Evolutionary conservation across 2,888 invertebrate genomes (phyloP), one percentile per base, ranked within the genome.

Genomic region (Rugalucina vietnamica): DNA sequence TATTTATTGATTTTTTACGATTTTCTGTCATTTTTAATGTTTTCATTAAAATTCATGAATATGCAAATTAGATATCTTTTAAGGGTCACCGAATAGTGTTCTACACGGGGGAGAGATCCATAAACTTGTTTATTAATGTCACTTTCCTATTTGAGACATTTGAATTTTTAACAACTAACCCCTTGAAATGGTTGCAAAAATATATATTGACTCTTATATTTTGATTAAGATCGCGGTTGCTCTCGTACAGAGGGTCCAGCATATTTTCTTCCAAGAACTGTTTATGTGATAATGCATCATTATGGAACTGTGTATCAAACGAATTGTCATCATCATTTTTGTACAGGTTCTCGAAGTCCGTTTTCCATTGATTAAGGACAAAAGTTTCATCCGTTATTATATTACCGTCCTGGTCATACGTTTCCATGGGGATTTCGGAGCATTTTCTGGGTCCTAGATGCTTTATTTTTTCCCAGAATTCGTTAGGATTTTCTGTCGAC

Each of bases 381-480:
- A 21, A 65, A 18, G 1, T 14, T 34, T 34, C 34, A n/a, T 65
- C 65, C 34, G 65, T 27, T n/a, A 29, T n/a, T 8, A 57, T 27
- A 57, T 27, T 10, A 57, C 2, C 10, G 27, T 65, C 21, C 29
- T 65, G 3, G 34, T 65, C 65, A 21, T 34, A 65, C 14, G 34
- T 34, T 34, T 65, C 65, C 65, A 34, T 34, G 1, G 65, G 34
- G 32, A 32, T 34, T 34, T 1, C 34, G 34, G 3, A 8, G 21
- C 10, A 34, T 14, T 18, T 8, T 65, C 34, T 65, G 0, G 81
- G 86, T 0, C 83, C 81, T 57, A 86, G 50, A 21, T 24, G 79
- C 27, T 83, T 77, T 39, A 81, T 81, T 50, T 86, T 81, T 10
- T 79, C 43, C 81, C 83, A 83, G 34, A 86, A 83, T 43, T 78